Percentiles rank a stretch among this genome's conserved stretches.
phyloP scores from a whole-genome alignment of 2,797 vertebrate species.

The Cirrhinus molitorella region DNA sequence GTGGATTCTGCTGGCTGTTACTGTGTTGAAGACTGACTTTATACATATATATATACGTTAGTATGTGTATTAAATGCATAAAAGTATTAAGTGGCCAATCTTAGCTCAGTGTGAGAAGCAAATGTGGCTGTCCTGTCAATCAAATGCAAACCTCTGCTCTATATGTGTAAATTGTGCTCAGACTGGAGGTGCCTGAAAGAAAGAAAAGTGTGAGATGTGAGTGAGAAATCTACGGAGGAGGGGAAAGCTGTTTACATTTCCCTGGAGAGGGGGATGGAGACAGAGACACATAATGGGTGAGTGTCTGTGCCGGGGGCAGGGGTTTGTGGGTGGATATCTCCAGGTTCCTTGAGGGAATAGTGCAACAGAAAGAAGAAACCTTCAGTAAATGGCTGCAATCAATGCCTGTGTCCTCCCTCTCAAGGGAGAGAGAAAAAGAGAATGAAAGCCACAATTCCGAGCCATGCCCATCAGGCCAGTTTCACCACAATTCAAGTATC shows the following conservation, averaged over 20 bases:
- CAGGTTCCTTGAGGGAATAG: constrained; percentile 42
- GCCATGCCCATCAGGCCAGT: constrained; percentile 32
- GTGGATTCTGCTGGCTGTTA: constrained; percentile 56
- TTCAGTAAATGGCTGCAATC: constrained; percentile 54
- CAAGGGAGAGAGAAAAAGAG: constrained; percentile 9
- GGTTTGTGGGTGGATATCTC: constrained; percentile 30
- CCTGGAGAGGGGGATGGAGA: constrained; percentile 62
- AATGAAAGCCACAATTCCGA: constrained; percentile 21
- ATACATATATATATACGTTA: constrained; percentile 67
- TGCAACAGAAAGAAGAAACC: constrained; percentile 40
- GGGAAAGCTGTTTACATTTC: constrained; percentile 59
- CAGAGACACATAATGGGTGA: constrained; percentile 40
- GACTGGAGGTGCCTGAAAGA: constrained; percentile 41
- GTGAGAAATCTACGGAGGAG: constrained; percentile 31
- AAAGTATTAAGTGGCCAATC: constrained; percentile 6
- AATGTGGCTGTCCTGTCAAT: constrained; percentile 56
- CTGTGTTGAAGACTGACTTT: constrained; percentile 60
- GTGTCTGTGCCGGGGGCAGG: constrained; percentile 45
- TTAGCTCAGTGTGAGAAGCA: constrained; percentile 25
- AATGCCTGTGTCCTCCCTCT: constrained; percentile 28
- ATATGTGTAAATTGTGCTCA: constrained; percentile 54
- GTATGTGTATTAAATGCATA: constrained; percentile 29
- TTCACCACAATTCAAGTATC: constrained; percentile 29
- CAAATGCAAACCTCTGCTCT: constrained; percentile 36
- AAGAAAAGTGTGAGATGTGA: constrained; percentile 36